Evolutionary conservation across 1,140 invertebrate genomes (phyloP).

Genomic region (Drosophila cardini): DNA sequence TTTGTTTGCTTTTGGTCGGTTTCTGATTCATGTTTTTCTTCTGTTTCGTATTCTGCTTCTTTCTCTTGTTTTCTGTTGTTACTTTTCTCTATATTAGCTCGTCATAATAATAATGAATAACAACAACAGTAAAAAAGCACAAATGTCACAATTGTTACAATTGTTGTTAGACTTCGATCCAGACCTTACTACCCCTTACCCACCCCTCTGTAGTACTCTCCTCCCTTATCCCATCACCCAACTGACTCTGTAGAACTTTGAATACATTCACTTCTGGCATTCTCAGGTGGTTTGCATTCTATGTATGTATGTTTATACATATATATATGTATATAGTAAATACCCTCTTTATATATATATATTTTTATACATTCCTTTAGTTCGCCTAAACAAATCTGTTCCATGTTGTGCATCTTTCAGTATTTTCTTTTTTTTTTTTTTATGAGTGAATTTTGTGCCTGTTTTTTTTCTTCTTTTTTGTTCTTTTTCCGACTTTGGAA

Average conservation of each 20-base stretch:
- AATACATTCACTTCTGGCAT: slow-evolving; percentile 49
- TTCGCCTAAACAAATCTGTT: slow-evolving; percentile 65
- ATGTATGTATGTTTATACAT: slow-evolving; percentile 1
- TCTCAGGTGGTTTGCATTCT: slow-evolving; percentile 71
- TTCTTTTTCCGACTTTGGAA: slow-evolving; percentile 32
- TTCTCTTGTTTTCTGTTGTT: slow-evolving; percentile 34
- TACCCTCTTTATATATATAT: slow-evolving; percentile 1
- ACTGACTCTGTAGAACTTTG: background rate
- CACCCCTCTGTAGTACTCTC: background rate
- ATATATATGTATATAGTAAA: slow-evolving; percentile 19
- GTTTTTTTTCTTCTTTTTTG: slow-evolving; percentile 4
- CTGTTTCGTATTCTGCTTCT: slow-evolving; percentile 11
- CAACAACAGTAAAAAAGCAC: slow-evolving; percentile 40
- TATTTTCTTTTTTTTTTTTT: background rate
- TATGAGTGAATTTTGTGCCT: slow-evolving; percentile 16
- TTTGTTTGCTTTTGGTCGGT: slow-evolving; percentile 36
- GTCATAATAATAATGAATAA: slow-evolving; percentile 29
- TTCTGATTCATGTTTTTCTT: slow-evolving; percentile 69
- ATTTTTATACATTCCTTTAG: slow-evolving; percentile 43
- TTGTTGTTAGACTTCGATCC: slow-evolving; percentile 40
- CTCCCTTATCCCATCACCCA: background rate
- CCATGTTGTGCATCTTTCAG: slow-evolving; percentile 38
- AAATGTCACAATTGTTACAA: slow-evolving; percentile 51
- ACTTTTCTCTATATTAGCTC: slow-evolving; percentile 41
- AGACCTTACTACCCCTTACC: background rate